phyloP scores from a whole-genome alignment of 2,888 invertebrate species.

The Uloborus plumipes region DNA sequence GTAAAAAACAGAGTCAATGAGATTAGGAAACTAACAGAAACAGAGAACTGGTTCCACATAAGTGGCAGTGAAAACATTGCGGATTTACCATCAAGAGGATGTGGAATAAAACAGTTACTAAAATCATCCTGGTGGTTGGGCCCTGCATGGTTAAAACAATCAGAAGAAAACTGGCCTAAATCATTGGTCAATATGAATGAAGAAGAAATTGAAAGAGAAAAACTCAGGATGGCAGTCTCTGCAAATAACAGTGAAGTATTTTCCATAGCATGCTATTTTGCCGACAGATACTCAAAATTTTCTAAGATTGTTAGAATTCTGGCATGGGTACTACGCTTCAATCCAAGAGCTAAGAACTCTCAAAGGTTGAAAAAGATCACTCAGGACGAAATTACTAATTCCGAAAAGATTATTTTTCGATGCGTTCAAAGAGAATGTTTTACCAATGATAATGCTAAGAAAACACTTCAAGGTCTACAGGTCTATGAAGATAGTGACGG shows the following conservation, averaged over 20 bases:
- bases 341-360: too few relatives aligned
- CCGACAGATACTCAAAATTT: conserved; percentile 2
- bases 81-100: conserved; percentile 15
- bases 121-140: conserved; percentile 10
- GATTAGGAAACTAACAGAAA: conserved; percentile 9
- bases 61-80: conserved; percentile 2
- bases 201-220: not conserved
- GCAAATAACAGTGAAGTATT: conserved; percentile 1
- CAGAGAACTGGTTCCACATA: conserved; percentile 14
- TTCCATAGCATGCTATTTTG: not conserved
- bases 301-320: conserved; percentile 28
- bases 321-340: conserved; percentile 20
- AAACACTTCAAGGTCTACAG: not conserved
- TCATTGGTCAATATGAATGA: not conserved
- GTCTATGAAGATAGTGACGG: not conserved
- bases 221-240: not conserved
- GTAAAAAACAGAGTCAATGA: conserved; percentile 12
- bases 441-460: not conserved
- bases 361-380: too few relatives aligned
- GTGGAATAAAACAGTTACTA: not conserved
- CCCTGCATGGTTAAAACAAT: not conserved
- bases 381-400: not conserved
- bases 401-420: not conserved
- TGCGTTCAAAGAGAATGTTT: not conserved
- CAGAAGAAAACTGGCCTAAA: conserved; percentile 2